Conservation (phyloP, 2,797 vertebrate genomes). For the Tenualosa ilisha region DNA sequence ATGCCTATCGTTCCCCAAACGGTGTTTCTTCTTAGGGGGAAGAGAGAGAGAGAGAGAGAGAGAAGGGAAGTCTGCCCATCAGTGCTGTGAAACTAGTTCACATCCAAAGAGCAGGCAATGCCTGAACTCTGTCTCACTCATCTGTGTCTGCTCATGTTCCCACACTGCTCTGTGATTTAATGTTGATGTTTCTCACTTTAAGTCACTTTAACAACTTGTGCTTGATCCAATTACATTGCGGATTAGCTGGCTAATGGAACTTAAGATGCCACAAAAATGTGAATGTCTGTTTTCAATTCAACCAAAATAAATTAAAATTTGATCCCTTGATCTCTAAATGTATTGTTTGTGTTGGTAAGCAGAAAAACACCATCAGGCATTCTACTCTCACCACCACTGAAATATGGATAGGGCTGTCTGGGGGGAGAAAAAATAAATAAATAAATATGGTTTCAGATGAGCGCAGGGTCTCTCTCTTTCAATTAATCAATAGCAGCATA, state of each 20-base stretch:
- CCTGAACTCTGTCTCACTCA: not conserved
- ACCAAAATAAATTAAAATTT: not conserved
- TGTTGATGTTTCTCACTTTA: not conserved
- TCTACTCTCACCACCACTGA: not conserved
- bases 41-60: not conserved
- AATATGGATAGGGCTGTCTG: not conserved
- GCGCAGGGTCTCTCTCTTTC: constrained; percentile 56
- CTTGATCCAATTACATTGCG: too few species aligned
- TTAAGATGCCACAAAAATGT: not conserved
- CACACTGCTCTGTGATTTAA: not conserved
- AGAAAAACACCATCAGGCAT: not conserved
- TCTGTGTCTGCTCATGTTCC: not conserved
- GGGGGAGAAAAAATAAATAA: not conserved
- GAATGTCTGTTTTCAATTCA: not conserved
- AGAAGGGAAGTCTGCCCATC: not conserved
- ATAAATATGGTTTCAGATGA: constrained; percentile 55
- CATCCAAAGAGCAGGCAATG: too few species aligned
- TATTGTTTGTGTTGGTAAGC: not conserved
- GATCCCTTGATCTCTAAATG: constrained; percentile 1
- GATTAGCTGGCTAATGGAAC: not conserved
- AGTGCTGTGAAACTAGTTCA: not conserved
- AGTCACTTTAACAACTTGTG: too few species aligned
- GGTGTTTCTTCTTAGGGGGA: not conserved
- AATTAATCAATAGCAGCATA: constrained; percentile 64
- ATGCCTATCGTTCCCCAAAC: not conserved